phyloP scores from a whole-genome alignment of 2,888 invertebrate genomes.

The Muschampia plurimacula region DNA sequence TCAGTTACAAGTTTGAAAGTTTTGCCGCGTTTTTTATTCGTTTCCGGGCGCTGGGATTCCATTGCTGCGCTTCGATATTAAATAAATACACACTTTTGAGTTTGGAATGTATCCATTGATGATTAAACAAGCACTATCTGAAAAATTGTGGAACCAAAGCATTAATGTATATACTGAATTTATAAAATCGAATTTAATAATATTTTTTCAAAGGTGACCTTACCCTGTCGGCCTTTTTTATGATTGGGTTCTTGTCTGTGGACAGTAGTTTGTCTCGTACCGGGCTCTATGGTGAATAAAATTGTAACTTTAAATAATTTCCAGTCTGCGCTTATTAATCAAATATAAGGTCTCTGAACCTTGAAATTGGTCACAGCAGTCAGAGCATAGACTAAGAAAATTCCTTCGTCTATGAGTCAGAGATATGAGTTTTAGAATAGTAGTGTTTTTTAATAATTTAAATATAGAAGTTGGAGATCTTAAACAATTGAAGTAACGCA shows the following conservation, averaged over 20 bases:
- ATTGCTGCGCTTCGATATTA: constrained; percentile 59
- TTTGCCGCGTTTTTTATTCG: constrained; percentile 84
- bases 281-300: constrained; percentile 54
- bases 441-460: no score
- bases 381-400: no score
- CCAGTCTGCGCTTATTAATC: constrained; percentile 55
- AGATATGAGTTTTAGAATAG: no score
- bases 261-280: constrained; percentile 43
- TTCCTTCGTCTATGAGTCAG: no score
- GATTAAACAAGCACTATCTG: neutral
- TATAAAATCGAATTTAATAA: constrained; percentile 12
- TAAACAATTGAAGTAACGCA: no score
- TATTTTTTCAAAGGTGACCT: constrained; percentile 35
- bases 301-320: constrained; percentile 65
- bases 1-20: constrained; percentile 81
- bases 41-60: constrained; percentile 82
- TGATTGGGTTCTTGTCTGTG: constrained; percentile 51
- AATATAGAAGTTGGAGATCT: no score
- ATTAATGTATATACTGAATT: constrained; percentile 40
- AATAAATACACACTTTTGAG: constrained; percentile 38
- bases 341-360: constrained; percentile 54
- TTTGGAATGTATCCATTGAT: constrained; percentile 13
- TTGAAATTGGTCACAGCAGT: constrained; percentile 43
- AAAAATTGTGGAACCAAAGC: constrained; percentile 8
- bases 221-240: constrained; percentile 57